A percentile compares a stretch with the other conserved stretches of the same genome.
These are phyloP conservation scores for Acanthopleura granulata DNA, from an alignment of 2,888 invertebrate species.

Conservation along the genomic window DNA sequence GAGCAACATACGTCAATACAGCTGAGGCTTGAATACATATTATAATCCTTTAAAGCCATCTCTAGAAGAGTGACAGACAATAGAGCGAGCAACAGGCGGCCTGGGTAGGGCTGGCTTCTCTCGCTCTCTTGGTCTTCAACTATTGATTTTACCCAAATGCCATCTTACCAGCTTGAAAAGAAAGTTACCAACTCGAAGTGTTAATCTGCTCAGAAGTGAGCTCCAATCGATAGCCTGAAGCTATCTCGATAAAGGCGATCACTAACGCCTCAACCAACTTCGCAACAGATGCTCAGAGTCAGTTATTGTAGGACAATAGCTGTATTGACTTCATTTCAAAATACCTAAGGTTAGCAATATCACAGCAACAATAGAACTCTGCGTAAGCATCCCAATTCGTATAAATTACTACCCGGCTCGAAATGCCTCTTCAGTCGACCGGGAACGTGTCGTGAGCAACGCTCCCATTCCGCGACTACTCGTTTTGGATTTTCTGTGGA, in stretches of 20 bases:
- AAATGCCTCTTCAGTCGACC: neutral
- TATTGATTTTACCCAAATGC: neutral
- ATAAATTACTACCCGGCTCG: neutral
- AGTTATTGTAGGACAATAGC: neutral
- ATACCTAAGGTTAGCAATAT: slow-evolving; percentile 9
- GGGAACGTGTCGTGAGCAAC: neutral
- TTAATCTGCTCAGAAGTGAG: neutral
- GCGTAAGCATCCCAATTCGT: neutral
- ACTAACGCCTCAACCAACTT: neutral
- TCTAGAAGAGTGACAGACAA: neutral
- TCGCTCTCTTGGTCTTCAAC: neutral
- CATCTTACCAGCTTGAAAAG: neutral
- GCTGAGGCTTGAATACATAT: too few species aligned
- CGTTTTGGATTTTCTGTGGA: neutral
- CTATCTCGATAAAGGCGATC: neutral
- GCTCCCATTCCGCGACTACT: neutral
- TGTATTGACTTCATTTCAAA: slow-evolving; percentile 1
- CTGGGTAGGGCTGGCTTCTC: neutral
- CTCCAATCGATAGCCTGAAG: neutral
- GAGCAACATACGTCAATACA: too few species aligned
- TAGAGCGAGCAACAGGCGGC: neutral
- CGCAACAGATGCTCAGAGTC: slow-evolving; percentile 1
- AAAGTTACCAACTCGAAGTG: neutral
- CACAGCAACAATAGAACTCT: neutral
- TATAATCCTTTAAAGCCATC: too few species aligned